Percentiles rank a stretch among this genome's conserved stretches.
These are phyloP conservation scores for Falco biarmicus DNA, from an alignment of 2,797 vertebrate species.

Conservation along the genomic window DNA sequence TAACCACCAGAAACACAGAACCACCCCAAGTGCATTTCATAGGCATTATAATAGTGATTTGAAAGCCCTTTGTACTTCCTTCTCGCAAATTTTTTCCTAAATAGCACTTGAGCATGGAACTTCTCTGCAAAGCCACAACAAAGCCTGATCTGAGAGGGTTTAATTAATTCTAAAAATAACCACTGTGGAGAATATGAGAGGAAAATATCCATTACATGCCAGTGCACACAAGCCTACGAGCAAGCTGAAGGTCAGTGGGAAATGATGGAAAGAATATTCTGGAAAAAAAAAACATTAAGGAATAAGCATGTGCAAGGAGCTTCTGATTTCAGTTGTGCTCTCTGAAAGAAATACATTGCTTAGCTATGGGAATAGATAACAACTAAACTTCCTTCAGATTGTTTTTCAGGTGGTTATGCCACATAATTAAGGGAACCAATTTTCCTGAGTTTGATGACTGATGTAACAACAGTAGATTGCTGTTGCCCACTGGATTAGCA, in stretches of 20 bases:
- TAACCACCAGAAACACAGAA: background rate
- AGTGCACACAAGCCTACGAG: background rate
- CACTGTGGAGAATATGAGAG: background rate
- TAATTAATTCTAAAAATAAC: conserved; percentile 33
- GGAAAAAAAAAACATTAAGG: background rate
- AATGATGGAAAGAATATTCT: background rate
- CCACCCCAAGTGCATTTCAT: background rate
- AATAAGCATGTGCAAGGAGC: background rate
- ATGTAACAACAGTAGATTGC: too few relatives aligned
- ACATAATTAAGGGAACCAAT: background rate
- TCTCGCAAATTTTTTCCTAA: background rate
- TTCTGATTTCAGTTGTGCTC: background rate
- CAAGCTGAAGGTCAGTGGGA: background rate
- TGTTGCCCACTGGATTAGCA: background rate
- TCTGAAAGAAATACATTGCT: background rate
- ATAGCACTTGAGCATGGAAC: background rate
- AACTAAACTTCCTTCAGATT: background rate
- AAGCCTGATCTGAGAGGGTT: background rate
- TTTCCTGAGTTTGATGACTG: background rate
- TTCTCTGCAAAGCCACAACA: background rate
- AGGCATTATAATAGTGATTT: background rate
- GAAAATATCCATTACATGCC: background rate
- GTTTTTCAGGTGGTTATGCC: background rate
- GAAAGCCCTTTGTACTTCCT: background rate
- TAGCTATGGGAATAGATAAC: background rate